phyloP scores from a whole-genome alignment of 2,888 invertebrate species.

The Limnephilus auricula region DNA sequence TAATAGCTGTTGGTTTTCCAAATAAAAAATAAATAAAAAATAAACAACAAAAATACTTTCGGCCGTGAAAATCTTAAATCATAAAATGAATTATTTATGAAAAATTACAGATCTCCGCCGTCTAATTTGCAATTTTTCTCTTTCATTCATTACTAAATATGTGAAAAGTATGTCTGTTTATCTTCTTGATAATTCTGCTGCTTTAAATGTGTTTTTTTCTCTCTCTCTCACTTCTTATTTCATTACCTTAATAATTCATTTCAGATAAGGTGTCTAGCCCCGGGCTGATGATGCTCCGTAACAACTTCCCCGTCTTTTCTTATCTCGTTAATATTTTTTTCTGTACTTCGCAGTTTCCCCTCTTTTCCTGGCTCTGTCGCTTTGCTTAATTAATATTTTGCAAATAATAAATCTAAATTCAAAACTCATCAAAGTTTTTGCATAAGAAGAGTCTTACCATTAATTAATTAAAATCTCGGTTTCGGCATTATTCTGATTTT shows the following conservation, averaged over 20 bases:
- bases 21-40: no score
- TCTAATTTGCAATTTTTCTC: neutral
- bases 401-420: neutral
- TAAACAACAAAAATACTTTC: no score
- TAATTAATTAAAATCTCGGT: neutral
- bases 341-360: neutral
- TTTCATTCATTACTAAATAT: neutral
- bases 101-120: neutral
- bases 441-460: neutral
- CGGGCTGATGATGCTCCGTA: conserved; percentile 31
- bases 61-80: no score
- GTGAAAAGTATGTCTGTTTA: neutral
- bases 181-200: neutral
- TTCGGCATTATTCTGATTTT: neutral
- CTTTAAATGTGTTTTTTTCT: conserved; percentile 34
- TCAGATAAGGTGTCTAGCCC: conserved; percentile 32
- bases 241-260: conserved; percentile 32
- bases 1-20: no score
- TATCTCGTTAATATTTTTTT: conserved; percentile 32
- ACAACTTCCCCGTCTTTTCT: conserved; percentile 19
- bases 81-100: neutral
- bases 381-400: conserved; percentile 3
- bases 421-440: conserved; percentile 34
- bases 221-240: conserved; percentile 2
- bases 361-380: neutral